Conservation (phyloP, 1,140 invertebrate species). For the Pararge aegeria region DNA sequence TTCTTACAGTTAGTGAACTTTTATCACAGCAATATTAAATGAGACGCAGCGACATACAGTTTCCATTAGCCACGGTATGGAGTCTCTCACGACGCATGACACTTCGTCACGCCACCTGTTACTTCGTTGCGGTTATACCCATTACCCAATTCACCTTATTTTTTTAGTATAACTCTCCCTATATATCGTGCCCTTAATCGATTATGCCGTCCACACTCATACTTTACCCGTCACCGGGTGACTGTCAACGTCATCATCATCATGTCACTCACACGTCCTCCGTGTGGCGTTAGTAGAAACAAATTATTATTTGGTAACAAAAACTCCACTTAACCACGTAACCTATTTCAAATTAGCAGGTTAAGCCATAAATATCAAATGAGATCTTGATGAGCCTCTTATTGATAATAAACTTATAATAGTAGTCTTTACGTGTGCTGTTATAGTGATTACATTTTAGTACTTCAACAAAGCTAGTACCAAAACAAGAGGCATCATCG, state of each 20-base stretch:
- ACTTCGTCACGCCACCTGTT: constrained; percentile 44
- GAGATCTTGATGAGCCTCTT: too few relatives aligned
- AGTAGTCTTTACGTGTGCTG: too few relatives aligned
- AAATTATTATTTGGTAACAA: too few relatives aligned
- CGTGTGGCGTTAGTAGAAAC: too few relatives aligned
- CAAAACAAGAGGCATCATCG: too few relatives aligned
- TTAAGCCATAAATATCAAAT: too few relatives aligned
- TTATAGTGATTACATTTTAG: too few relatives aligned
- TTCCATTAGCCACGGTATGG: constrained; percentile 49
- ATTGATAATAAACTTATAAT: too few relatives aligned
- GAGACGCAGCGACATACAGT: constrained; percentile 21
- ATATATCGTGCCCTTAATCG: constrained; percentile 41
- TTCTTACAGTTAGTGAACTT: constrained; percentile 24
- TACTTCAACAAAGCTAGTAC: too few relatives aligned
- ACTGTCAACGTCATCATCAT: not conserved
- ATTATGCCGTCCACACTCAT: constrained; percentile 14
- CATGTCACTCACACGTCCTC: not conserved
- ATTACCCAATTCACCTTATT: constrained; percentile 37
- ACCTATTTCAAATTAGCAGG: too few relatives aligned
- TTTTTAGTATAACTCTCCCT: constrained; percentile 31
- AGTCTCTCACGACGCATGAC: constrained; percentile 36
- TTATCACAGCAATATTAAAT: constrained; percentile 17
- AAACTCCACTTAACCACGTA: too few relatives aligned
- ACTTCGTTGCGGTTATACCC: constrained; percentile 37
- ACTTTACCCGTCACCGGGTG: not conserved